A percentile compares a stretch with the other conserved stretches of the same genome.
Conservation (phyloP, 2,888 invertebrate species). For the Noctua pronuba region DNA sequence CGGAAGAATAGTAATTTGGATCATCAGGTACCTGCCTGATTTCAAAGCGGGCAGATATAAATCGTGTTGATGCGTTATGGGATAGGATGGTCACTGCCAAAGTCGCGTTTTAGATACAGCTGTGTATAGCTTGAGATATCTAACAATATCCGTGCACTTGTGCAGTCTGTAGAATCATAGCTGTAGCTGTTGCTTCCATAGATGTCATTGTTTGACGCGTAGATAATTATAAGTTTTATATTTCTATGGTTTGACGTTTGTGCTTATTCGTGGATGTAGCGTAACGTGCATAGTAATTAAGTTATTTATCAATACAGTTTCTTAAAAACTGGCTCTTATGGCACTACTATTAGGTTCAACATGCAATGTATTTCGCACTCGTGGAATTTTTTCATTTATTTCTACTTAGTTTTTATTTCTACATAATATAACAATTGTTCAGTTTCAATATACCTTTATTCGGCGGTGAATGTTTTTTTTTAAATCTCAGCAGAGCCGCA, state of each 20-base stretch:
- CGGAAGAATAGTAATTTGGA: slow-evolving; percentile 78
- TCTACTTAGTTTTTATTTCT: too few species aligned
- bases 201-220: not conserved
- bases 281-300: not conserved
- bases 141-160: not conserved
- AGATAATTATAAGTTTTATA: not conserved
- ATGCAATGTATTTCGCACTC: not conserved
- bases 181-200: not conserved
- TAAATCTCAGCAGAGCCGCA: too few species aligned
- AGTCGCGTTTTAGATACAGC: slow-evolving; percentile 63
- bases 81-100: slow-evolving; percentile 58
- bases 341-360: not conserved
- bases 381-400: too few species aligned
- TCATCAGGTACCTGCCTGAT: slow-evolving; percentile 71
- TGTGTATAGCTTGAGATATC: slow-evolving; percentile 9
- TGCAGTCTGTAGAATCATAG: not conserved
- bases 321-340: not conserved
- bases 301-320: not conserved
- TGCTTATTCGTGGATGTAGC: not conserved
- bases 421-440: too few species aligned
- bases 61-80: slow-evolving; percentile 66
- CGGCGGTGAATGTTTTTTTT: too few species aligned
- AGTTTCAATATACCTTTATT: too few species aligned
- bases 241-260: not conserved
- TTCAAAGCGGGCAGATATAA: slow-evolving; percentile 73